Conservation (phyloP, 2,797 vertebrate species). For the Trichosurus vulpecula region DNA sequence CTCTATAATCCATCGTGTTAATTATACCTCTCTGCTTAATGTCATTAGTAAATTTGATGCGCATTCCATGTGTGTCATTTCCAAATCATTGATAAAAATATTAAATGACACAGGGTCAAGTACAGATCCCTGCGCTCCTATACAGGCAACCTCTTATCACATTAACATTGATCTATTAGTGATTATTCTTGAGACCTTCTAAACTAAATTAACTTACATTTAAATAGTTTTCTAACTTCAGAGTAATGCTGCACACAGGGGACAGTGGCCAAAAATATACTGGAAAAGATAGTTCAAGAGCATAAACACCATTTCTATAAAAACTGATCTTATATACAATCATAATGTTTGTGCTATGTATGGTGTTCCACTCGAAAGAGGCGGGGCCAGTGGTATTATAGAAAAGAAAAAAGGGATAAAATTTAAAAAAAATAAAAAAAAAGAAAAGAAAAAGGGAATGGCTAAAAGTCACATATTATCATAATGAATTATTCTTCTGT, state of each 20-base stretch:
- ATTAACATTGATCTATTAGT: neutral
- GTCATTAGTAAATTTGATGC: neutral
- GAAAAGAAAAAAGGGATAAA: no score
- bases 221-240: neutral
- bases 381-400: neutral
- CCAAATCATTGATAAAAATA: neutral
- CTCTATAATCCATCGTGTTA: neutral
- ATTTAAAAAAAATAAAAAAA: no score
- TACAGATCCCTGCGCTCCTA: neutral
- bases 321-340: neutral
- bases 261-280: neutral
- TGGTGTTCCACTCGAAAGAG: neutral
- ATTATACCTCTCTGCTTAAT: neutral
- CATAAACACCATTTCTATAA: neutral
- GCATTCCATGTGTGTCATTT: neutral
- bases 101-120: neutral
- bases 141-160: neutral
- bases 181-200: neutral
- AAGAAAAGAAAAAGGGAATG: neutral
- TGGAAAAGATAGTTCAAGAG: neutral
- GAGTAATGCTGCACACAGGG: neutral
- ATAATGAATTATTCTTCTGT: neutral
- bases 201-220: neutral
- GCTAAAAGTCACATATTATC: neutral
- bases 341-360: neutral